Evolutionary conservation across 2,888 invertebrate genomes (phyloP).

Genomic region (Cerceris ruficornis): DNA sequence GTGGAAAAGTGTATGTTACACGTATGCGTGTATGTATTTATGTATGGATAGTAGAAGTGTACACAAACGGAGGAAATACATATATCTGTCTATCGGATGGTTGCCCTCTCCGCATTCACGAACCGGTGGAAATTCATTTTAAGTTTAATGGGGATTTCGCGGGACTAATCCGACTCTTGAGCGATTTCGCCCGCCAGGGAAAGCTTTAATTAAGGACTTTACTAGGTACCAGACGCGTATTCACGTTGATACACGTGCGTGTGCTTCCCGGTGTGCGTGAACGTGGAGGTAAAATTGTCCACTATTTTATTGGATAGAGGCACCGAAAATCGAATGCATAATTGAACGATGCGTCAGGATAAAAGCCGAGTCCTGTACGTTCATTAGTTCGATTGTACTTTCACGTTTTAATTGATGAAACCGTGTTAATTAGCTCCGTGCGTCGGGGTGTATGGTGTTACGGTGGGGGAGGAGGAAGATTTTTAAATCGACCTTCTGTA

Average conservation of each 20-base stretch:
- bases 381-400: constrained; percentile 38
- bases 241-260: constrained; percentile 7
- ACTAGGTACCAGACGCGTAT: constrained; percentile 28
- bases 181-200: constrained; percentile 60
- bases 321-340: constrained; percentile 26
- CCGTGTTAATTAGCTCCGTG: background rate
- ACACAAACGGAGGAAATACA: background rate
- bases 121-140: constrained; percentile 67
- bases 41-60: no score
- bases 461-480: background rate
- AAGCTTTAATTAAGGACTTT: constrained; percentile 65
- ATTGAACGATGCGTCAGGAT: constrained; percentile 30
- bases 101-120: constrained; percentile 22
- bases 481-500: background rate
- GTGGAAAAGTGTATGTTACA: background rate
- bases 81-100: constrained; percentile 10
- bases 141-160: constrained; percentile 63
- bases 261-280: background rate
- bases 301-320: constrained; percentile 31
- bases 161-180: constrained; percentile 64
- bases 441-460: background rate
- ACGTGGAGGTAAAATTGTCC: constrained; percentile 35
- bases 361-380: constrained; percentile 25
- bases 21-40: background rate
- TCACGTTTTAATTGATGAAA: background rate